Evolutionary conservation across 2,888 invertebrate genomes (phyloP).

Genomic region (Ormyrus rosae): DNA sequence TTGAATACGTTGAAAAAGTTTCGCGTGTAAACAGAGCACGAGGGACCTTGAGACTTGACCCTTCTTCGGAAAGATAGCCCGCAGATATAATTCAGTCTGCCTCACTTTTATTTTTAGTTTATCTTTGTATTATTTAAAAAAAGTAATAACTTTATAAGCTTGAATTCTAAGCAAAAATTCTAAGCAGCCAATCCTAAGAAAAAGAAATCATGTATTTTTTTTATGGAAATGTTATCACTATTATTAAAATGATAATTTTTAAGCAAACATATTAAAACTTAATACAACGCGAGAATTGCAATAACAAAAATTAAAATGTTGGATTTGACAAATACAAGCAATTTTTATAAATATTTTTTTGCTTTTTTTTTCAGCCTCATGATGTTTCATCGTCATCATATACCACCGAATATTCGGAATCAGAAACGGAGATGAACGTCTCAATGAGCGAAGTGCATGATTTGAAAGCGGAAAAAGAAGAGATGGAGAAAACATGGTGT

Average conservation of each 20-base stretch:
- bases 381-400: constrained; percentile 37
- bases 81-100: constrained; percentile 44
- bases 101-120: constrained; percentile 45
- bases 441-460: constrained; percentile 58
- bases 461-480: constrained; percentile 43
- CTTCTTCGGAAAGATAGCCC: constrained; percentile 52
- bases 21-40: background rate
- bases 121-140: constrained; percentile 22
- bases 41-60: constrained; percentile 60
- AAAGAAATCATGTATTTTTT: too few species aligned
- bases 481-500: constrained; percentile 18
- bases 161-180: too few species aligned
- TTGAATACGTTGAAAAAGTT: background rate
- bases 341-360: too few species aligned
- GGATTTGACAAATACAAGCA: too few species aligned
- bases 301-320: too few species aligned
- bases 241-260: too few species aligned
- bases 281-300: too few species aligned
- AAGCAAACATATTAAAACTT: too few species aligned
- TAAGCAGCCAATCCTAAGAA: too few species aligned
- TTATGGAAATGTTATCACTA: too few species aligned
- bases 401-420: constrained; percentile 36
- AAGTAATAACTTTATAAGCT: background rate
- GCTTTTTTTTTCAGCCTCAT: constrained; percentile 55
- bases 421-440: constrained; percentile 54